Conservation (phyloP, 2,113 vertebrate genomes). For the Orientallactaga bullata region DNA sequence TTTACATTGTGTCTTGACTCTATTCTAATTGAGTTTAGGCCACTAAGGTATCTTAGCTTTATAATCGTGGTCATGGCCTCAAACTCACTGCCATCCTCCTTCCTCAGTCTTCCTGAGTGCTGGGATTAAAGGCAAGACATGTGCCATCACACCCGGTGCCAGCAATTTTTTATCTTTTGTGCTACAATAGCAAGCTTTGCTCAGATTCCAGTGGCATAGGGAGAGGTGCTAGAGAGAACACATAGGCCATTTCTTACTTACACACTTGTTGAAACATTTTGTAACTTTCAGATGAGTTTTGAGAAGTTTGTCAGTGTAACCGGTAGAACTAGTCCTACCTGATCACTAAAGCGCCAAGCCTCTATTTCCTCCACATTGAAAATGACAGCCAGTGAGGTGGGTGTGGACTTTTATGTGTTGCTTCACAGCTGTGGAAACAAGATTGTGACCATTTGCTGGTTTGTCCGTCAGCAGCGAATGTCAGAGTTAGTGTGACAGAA, state of each 20-base stretch:
- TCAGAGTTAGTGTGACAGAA: background rate
- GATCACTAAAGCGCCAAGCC: constrained; percentile 1
- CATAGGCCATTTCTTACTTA: constrained; percentile 5
- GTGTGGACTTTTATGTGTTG: background rate
- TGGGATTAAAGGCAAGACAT: background rate
- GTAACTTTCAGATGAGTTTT: constrained; percentile 32
- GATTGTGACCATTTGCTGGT: background rate
- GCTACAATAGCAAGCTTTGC: background rate
- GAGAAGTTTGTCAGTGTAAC: constrained; percentile 18
- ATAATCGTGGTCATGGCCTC: too few species aligned
- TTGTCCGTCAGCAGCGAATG: background rate
- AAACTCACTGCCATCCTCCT: too few species aligned
- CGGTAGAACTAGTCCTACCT: constrained; percentile 38
- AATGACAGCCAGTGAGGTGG: background rate
- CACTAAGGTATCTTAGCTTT: background rate
- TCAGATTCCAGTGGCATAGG: background rate
- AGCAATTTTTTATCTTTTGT: constrained; percentile 22
- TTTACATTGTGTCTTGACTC: background rate
- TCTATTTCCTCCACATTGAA: background rate
- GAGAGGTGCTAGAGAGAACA: background rate
- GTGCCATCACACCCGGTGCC: background rate
- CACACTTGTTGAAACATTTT: background rate
- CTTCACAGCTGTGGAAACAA: constrained; percentile 14
- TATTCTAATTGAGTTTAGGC: background rate
- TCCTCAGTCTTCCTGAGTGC: too few species aligned